A percentile compares a stretch with the other conserved stretches of the same genome.
Evolutionary conservation across 2,113 vertebrate species (phyloP).

Genomic region (Pristiophorus japonicus): DNA sequence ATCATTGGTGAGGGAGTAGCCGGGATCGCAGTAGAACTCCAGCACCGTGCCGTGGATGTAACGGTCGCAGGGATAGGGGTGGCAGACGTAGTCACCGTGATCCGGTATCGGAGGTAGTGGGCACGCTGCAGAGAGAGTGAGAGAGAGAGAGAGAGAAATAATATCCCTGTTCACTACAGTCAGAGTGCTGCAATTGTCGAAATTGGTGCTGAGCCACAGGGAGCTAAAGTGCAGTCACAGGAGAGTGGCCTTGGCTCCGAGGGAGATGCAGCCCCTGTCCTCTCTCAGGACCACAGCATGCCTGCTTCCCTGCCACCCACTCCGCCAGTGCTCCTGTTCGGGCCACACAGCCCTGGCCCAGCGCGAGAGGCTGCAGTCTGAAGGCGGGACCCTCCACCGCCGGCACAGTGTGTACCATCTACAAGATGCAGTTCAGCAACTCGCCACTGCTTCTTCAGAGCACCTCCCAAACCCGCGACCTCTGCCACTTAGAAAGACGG

Average conservation of each 20-base stretch:
- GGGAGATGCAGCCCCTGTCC: neutral
- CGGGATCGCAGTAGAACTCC: slow-evolving; percentile 76
- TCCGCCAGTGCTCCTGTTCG: neutral
- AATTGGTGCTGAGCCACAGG: neutral
- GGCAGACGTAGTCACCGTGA: slow-evolving; percentile 77
- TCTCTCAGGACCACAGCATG: neutral
- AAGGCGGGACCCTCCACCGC: too few relatives aligned
- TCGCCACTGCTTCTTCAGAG: too few relatives aligned
- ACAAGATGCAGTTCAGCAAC: too few relatives aligned
- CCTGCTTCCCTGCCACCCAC: neutral
- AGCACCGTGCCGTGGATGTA: slow-evolving; percentile 77
- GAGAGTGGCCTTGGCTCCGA: neutral
- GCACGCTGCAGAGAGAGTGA: slow-evolving; percentile 58
- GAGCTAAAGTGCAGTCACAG: neutral
- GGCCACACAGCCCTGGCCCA: neutral
- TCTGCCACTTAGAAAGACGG: too few relatives aligned
- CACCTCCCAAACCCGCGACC: too few relatives aligned
- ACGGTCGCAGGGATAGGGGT: slow-evolving; percentile 71
- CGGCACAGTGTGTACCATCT: too few relatives aligned
- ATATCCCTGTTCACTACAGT: neutral
- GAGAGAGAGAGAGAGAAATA: neutral
- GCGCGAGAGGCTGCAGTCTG: neutral
- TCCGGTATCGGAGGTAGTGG: slow-evolving; percentile 72
- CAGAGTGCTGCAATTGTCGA: neutral
- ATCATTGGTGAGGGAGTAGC: slow-evolving; percentile 74